Conservation (phyloP, 1,140 invertebrate genomes). For the Macrocentrus cingulum region DNA sequence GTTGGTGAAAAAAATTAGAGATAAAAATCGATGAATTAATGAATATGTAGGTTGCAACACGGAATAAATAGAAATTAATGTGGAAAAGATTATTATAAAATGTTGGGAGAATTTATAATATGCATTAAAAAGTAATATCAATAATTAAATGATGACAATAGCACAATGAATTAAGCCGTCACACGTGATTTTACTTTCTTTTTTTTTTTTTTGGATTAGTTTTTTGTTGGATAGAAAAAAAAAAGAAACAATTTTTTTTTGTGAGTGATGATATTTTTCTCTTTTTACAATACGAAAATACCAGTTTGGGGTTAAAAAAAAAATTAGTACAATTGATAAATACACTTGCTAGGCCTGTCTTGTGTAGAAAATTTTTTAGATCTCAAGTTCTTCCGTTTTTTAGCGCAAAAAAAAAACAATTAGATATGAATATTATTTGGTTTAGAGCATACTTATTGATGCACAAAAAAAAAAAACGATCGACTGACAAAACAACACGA, state of each 20-base stretch:
- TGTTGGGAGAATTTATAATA: background rate
- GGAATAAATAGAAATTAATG: background rate
- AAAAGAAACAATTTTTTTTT: conserved; percentile 15
- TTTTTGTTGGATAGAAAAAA: background rate
- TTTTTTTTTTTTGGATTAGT: conserved; percentile 17
- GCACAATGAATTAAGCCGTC: conserved; percentile 28
- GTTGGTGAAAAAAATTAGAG: background rate
- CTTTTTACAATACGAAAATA: conserved; percentile 20
- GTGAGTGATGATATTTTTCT: conserved; percentile 22
- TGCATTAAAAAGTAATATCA: conserved; percentile 15
- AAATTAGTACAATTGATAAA: conserved; percentile 7
- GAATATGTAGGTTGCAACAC: background rate
- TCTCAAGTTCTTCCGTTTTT: conserved; percentile 28
- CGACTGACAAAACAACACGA: conserved; percentile 19
- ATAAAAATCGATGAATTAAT: conserved; percentile 9
- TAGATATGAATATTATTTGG: background rate
- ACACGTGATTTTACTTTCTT: no score
- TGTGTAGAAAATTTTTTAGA: conserved; percentile 19
- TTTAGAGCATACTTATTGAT: background rate
- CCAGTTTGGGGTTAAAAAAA: conserved; percentile 30
- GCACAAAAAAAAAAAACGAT: conserved; percentile 3
- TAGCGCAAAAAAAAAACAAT: background rate
- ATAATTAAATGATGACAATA: conserved; percentile 28
- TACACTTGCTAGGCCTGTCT: conserved; percentile 26
- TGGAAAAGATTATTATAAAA: conserved; percentile 1